Base-by-base conservation (phyloP, 2,888 invertebrate genomes). In the Drosophila lutescens region DNA sequence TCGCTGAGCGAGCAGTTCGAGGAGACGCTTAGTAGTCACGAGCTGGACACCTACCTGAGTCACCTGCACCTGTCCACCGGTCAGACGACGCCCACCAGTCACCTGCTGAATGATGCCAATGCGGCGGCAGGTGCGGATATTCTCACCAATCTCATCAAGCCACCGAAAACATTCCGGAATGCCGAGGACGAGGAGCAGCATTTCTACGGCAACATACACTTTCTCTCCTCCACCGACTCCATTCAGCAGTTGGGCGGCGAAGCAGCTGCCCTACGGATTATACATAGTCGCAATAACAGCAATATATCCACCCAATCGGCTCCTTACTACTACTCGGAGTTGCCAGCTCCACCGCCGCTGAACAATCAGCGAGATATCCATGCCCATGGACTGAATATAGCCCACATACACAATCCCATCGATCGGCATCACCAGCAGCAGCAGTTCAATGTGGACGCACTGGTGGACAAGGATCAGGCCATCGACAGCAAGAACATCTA, bases 251-350 rank as follows among this genome's bases (percentile, higher is more conserved):
- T 89, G 51, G 90, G 80, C 6, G 90, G 80, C 6, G 82, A 87
- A 23, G 70, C 72, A 0, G 74, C 55, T 2, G 50, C 62, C 13
- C 60, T 80, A 17, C 93, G 93, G 23, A 93, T 94, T 4, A 92
- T 94, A 77, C 94, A 94, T 76, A 94, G 94, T 80, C 93, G 94
- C 66, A 94, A 94, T 83, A 94, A 94, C 84, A 94, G 94, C 74
- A 92, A 92, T 57, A 90, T 92, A n/a, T 93, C 93, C 17, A 95
- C 95, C 76, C 95, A 95, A 72, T 94, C 95, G 60, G 96, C 96
- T 36, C 97, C 97, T 0, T 97, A 97, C 88, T 97, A 97, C 88
- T 97, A 97, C 90, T 97, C 97, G 0, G 97, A 97, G 51, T 44
- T 86, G 46, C 72, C 89, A 0, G 79, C 93, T 95, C 54, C 95